Conservation (phyloP, 2,797 vertebrate genomes). For the Squalus acanthias region DNA sequence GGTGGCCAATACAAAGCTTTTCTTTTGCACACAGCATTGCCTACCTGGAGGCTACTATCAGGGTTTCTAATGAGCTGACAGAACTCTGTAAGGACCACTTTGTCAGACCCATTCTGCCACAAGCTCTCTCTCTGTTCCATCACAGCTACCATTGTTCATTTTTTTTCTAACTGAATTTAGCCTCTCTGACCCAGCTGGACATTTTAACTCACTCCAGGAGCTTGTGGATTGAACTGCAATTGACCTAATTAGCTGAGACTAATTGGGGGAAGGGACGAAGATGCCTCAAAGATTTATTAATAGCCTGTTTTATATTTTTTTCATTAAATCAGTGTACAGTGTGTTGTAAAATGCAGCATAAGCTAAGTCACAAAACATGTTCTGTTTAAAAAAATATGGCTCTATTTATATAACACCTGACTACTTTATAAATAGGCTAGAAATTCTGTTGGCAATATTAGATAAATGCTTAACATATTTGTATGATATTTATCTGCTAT, state of each 20-base stretch:
- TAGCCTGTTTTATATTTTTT: constrained; percentile 44
- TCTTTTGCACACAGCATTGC: constrained; percentile 42
- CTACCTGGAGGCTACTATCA: constrained; percentile 61
- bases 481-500: background rate
- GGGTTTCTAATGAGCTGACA: constrained; percentile 65
- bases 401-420: background rate
- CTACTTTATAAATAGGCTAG: background rate
- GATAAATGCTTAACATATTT: background rate
- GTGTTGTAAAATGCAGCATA: background rate
- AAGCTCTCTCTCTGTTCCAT: constrained; percentile 54
- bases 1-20: constrained; percentile 36
- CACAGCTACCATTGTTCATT: constrained; percentile 68
- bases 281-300: constrained; percentile 69
- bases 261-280: constrained; percentile 49
- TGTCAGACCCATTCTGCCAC: constrained; percentile 60
- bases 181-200: constrained; percentile 63
- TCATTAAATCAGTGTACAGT: background rate
- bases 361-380: background rate
- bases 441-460: background rate
- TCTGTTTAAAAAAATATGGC: background rate
- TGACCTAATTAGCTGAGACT: constrained; percentile 78
- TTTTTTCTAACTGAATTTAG: constrained; percentile 73
- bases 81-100: constrained; percentile 50
- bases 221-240: constrained; percentile 72
- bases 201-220: constrained; percentile 69